Percentiles rank a stretch among this genome's conserved stretches.
phyloP scores from a whole-genome alignment of 1,140 invertebrate species.

The Anoplophora glabripennis region DNA sequence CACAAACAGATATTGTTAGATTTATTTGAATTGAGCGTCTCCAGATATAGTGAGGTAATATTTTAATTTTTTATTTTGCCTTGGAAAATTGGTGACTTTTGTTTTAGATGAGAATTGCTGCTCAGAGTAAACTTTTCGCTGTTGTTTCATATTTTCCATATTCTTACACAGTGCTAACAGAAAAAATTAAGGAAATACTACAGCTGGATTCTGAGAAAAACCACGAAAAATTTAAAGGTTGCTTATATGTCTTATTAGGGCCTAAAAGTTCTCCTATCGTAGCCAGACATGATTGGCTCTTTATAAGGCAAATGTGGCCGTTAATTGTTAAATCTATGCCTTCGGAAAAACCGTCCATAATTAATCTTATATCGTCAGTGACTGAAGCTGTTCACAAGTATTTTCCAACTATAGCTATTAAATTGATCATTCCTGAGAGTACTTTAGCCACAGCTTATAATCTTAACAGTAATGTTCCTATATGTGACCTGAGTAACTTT shows the following conservation, averaged over 20 bases:
- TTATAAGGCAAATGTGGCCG: slow-evolving; percentile 71
- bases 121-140: slow-evolving; percentile 60
- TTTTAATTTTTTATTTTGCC: neutral
- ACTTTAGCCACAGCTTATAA: slow-evolving; percentile 53
- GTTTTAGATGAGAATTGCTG: slow-evolving; percentile 58
- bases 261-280: slow-evolving; percentile 62
- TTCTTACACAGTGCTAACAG: slow-evolving; percentile 59
- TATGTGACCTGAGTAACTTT: slow-evolving; percentile 40
- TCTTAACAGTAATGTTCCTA: slow-evolving; percentile 49
- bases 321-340: slow-evolving; percentile 67
- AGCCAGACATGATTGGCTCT: slow-evolving; percentile 72
- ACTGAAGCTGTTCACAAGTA: slow-evolving; percentile 50
- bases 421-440: slow-evolving; percentile 54
- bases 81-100: slow-evolving; percentile 8
- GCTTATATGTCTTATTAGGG: slow-evolving; percentile 72
- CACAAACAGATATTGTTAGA: slow-evolving; percentile 62
- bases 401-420: slow-evolving; percentile 61
- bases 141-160: slow-evolving; percentile 56
- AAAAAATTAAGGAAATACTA: slow-evolving; percentile 60
- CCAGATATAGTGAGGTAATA: slow-evolving; percentile 66
- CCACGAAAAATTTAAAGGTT: slow-evolving; percentile 78
- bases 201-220: slow-evolving; percentile 56
- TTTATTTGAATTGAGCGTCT: slow-evolving; percentile 63
- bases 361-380: slow-evolving; percentile 67
- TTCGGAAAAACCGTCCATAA: slow-evolving; percentile 78